Evolutionary conservation across 1,140 invertebrate species (phyloP).

Genomic region (Hylaeus volcanicus): DNA sequence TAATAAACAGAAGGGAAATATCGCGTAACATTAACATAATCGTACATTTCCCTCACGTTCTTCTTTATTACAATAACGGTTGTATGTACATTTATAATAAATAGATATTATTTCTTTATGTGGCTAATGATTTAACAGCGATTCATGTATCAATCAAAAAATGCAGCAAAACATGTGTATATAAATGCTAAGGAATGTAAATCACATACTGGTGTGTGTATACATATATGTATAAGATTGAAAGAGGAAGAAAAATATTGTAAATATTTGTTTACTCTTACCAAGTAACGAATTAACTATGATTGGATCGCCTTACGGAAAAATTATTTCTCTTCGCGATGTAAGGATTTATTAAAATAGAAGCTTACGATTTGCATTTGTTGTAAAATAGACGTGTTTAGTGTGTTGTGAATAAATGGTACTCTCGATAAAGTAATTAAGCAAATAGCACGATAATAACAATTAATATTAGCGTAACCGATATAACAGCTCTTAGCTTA

Average conservation of each 20-base stretch:
- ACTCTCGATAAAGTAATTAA: slow-evolving; percentile 47
- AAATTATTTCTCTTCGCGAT: slow-evolving; percentile 7
- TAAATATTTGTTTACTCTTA: slow-evolving; percentile 40
- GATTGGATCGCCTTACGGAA: slow-evolving; percentile 25
- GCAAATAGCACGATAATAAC: slow-evolving; percentile 46
- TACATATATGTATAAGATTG: slow-evolving; percentile 58
- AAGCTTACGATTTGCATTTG: slow-evolving; percentile 35
- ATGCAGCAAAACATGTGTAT: slow-evolving; percentile 60
- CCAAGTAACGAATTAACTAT: slow-evolving; percentile 38
- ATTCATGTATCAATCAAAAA: slow-evolving; percentile 70
- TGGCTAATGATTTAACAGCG: slow-evolving; percentile 72
- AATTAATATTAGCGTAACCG: slow-evolving; percentile 46
- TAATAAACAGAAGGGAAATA: slow-evolving; percentile 44
- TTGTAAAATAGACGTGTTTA: slow-evolving; percentile 37
- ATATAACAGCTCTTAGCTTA: slow-evolving; percentile 38
- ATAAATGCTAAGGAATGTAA: slow-evolving; percentile 64
- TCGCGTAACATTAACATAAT: slow-evolving; percentile 50
- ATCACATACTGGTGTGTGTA: slow-evolving; percentile 54
- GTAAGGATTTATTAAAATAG: slow-evolving; percentile 39
- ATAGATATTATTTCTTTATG: slow-evolving; percentile 74
- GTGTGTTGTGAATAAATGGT: slow-evolving; percentile 25
- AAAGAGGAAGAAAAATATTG: slow-evolving; percentile 51
- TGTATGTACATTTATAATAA: slow-evolving; percentile 79
- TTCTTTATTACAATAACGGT: slow-evolving; percentile 78
- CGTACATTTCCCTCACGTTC: slow-evolving; percentile 66